Evolutionary conservation across 2,113 vertebrate genomes (phyloP).

Genomic region (Acanthisitta chloris): DNA sequence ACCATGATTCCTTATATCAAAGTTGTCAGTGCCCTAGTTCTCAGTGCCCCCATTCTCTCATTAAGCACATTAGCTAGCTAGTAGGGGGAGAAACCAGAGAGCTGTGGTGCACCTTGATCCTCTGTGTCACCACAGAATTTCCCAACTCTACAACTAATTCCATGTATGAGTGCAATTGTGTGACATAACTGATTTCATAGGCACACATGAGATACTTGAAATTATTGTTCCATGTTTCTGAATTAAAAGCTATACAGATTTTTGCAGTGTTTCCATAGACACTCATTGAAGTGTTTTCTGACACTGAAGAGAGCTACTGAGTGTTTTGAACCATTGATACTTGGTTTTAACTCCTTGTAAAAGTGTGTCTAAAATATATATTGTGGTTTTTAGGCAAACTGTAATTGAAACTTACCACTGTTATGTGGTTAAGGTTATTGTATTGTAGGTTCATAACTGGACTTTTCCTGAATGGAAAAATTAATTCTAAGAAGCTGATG

Average conservation of each 20-base stretch:
- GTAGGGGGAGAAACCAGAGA: not conserved
- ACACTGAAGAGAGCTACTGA: not conserved
- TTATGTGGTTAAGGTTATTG: not conserved
- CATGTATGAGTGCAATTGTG: not conserved
- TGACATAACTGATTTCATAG: not conserved
- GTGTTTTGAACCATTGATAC: not conserved
- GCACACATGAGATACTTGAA: not conserved
- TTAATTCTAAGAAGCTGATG: not conserved
- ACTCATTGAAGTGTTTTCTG: not conserved
- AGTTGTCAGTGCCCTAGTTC: not conserved
- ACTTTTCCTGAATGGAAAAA: not conserved
- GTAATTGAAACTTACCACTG: not conserved
- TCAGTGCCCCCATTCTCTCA: not conserved
- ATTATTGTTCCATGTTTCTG: not conserved
- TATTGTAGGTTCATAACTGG: not conserved
- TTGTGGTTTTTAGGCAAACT: not conserved
- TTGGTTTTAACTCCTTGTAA: not conserved
- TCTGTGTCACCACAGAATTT: not conserved
- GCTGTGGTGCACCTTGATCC: rapidly evolving
- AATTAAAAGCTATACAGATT: not conserved
- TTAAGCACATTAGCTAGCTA: not conserved
- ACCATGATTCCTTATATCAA: not conserved
- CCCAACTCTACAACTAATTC: not conserved
- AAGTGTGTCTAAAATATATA: not conserved
- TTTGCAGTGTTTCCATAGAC: not conserved